Evolutionary conservation across 2,797 vertebrate species (phyloP).

Genomic region (Argya squamiceps): DNA sequence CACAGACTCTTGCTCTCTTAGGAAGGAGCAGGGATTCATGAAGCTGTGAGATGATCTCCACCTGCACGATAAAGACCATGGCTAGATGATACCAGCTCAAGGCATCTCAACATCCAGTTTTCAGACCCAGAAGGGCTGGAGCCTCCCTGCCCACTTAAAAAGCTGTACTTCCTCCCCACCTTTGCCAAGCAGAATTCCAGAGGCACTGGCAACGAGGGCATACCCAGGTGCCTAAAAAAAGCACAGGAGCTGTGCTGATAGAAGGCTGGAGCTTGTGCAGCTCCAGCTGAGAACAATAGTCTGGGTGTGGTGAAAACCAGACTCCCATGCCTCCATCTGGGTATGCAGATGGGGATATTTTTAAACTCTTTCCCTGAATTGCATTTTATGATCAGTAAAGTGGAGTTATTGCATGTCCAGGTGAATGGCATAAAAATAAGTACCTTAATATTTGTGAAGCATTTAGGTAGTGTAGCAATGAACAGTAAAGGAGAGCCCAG

Average conservation of each 20-base stretch:
- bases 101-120: not conserved
- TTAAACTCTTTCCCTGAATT: not conserved
- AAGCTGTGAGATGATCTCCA: not conserved
- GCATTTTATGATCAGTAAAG: not conserved
- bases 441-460: not conserved
- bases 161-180: not conserved
- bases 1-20: fast-evolving
- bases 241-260: not conserved
- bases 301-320: not conserved
- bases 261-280: not conserved
- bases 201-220: not conserved
- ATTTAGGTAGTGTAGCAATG: not conserved
- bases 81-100: not conserved
- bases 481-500: not conserved
- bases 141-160: not conserved
- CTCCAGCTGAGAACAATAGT: not conserved
- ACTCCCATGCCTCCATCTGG: not conserved
- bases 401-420: not conserved
- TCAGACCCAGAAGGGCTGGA: not conserved
- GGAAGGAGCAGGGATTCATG: not conserved
- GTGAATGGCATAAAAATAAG: not conserved
- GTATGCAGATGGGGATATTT: not conserved
- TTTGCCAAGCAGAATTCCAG: not conserved
- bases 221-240: not conserved
- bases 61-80: fast-evolving